Conservation (phyloP, 2,797 vertebrate genomes). For the Catostomus latipinnis region DNA sequence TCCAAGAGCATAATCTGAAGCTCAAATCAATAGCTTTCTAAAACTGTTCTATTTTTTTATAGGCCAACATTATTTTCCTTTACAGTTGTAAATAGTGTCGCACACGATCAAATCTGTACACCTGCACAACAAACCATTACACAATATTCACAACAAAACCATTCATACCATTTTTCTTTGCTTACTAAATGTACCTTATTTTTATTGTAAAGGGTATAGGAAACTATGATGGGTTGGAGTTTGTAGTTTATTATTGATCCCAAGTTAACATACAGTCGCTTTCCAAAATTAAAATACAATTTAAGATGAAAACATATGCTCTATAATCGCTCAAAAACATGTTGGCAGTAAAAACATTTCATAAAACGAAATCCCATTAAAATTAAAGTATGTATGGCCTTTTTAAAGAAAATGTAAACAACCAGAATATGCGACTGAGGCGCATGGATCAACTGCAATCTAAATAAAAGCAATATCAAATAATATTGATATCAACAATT, state of each 20-base stretch:
- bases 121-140: constrained; percentile 15
- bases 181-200: constrained; percentile 69
- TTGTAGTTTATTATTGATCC: constrained; percentile 78
- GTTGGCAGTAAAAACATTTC: constrained; percentile 74
- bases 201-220: constrained; percentile 86
- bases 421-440: constrained; percentile 66
- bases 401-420: constrained; percentile 76
- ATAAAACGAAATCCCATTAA: constrained; percentile 68
- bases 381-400: constrained; percentile 72
- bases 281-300: constrained; percentile 76
- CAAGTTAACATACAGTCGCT: constrained; percentile 83
- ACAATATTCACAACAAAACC: constrained; percentile 61
- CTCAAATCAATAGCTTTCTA: neutral
- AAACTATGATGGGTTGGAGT: constrained; percentile 79
- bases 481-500: constrained; percentile 75
- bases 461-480: constrained; percentile 69
- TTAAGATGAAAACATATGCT: constrained; percentile 72
- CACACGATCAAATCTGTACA: constrained; percentile 6
- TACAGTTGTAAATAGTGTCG: neutral
- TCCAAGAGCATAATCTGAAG: neutral
- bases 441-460: constrained; percentile 66
- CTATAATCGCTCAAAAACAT: constrained; percentile 65
- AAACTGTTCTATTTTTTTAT: neutral
- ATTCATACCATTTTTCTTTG: constrained; percentile 68
- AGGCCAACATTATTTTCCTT: neutral